Conservation (phyloP, 2,113 vertebrate species). For the Neolamprologus fasciatus region DNA sequence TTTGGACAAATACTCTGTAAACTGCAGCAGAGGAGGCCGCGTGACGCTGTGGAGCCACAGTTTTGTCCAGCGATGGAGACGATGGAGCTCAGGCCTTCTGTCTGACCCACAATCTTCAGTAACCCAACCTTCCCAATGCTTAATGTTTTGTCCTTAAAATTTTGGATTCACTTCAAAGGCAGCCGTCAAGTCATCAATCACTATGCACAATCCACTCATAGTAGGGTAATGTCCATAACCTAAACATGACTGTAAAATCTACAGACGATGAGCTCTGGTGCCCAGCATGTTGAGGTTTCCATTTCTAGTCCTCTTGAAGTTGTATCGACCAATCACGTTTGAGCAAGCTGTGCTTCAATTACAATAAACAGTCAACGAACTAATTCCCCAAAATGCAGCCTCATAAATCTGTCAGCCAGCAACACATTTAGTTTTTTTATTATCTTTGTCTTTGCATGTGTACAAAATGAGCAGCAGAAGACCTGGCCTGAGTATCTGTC, state of each 20-base stretch:
- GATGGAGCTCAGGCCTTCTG: neutral
- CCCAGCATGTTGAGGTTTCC: neutral
- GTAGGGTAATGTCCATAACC: neutral
- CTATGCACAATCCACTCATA: fast-evolving
- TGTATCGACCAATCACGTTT: neutral
- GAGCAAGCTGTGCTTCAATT: neutral
- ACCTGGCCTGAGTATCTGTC: neutral
- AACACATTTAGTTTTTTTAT: neutral
- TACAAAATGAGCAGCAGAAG: neutral
- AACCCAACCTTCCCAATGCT: neutral
- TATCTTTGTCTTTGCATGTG: neutral
- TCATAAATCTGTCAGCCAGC: neutral
- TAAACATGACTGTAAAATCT: neutral
- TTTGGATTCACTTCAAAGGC: neutral
- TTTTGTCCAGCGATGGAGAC: neutral
- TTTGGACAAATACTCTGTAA: neutral
- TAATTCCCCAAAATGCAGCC: neutral
- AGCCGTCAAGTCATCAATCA: neutral
- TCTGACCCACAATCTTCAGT: neutral
- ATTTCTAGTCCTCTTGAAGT: neutral
- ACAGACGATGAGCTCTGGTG: neutral
- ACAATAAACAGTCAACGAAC: fast-evolving
- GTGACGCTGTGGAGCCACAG: fast-evolving
- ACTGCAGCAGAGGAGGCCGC: fast-evolving
- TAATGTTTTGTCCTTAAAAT: neutral